These are phyloP conservation scores for Meteorus sp. DNA, from an alignment of 1,140 invertebrate genomes.

Conservation along the genomic window DNA sequence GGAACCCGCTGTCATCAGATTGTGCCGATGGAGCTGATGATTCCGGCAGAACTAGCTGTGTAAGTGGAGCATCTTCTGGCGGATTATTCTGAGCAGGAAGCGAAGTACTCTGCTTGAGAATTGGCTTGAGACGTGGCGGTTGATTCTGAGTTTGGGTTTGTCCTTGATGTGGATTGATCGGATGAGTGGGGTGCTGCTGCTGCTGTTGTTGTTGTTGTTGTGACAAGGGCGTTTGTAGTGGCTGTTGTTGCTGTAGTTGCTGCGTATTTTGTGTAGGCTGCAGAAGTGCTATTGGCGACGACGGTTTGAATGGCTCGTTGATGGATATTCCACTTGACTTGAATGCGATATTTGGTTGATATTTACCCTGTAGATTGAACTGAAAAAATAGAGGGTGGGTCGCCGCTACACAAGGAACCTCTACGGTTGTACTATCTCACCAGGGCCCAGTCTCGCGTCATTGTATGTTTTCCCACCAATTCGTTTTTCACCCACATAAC, in stretches of 20 bases:
- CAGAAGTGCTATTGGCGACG: conserved; percentile 4
- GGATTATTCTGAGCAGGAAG: conserved; percentile 10
- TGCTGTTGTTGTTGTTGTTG: conserved; percentile 19
- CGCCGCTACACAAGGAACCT: conserved; percentile 60
- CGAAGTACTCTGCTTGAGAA: conserved; percentile 40
- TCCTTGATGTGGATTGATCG: conserved; percentile 24
- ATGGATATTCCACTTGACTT: conserved; percentile 32
- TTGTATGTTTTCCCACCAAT: conserved; percentile 48
- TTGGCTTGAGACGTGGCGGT: conserved; percentile 47
- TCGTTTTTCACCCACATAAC: conserved; percentile 45
- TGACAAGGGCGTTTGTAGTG: conserved; percentile 17
- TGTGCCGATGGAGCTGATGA: neutral
- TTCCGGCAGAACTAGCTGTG: conserved; percentile 19
- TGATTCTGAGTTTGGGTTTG: conserved; percentile 33
- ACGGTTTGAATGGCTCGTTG: conserved; percentile 36
- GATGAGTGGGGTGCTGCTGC: conserved; percentile 20
- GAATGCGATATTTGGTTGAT: conserved; percentile 28
- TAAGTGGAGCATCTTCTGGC: too few species aligned
- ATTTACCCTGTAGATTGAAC: conserved; percentile 50
- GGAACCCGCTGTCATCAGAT: neutral
- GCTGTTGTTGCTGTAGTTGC: conserved; percentile 15
- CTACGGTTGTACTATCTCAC: conserved; percentile 58
- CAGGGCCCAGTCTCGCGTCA: conserved; percentile 55
- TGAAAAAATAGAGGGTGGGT: conserved; percentile 58
- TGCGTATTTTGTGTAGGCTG: conserved; percentile 12